phyloP scores from a whole-genome alignment of 2,888 invertebrate species.

The Sinohyriopsis cumingii region DNA sequence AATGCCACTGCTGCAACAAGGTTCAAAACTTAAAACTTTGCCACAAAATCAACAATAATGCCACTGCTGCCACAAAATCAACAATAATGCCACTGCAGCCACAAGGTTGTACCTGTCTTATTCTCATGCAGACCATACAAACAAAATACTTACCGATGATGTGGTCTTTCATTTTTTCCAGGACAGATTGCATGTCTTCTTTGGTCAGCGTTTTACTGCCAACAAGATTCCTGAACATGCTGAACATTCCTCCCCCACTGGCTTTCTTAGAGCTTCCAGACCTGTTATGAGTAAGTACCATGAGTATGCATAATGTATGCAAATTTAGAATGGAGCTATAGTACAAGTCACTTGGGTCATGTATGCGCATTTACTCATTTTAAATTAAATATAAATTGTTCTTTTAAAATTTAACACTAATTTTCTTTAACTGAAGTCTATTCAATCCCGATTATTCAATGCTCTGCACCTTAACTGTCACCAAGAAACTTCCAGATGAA shows the following conservation, averaged over 20 bases:
- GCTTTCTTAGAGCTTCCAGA: neutral
- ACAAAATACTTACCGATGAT: slow-evolving; percentile 79
- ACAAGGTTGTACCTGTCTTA: neutral
- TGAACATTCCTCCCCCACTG: slow-evolving; percentile 57
- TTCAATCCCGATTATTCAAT: no score
- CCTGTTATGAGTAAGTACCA: no score
- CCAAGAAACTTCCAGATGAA: no score
- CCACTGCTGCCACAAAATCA: neutral
- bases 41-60: neutral
- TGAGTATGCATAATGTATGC: no score
- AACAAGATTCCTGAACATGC: slow-evolving; percentile 78
- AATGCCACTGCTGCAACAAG: neutral
- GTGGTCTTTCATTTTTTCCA: slow-evolving; percentile 96
- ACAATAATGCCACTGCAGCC: neutral
- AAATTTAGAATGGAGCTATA: no score
- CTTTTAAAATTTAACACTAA: no score
- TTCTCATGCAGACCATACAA: neutral
- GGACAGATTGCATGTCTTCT: slow-evolving; percentile 86
- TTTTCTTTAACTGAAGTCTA: no score
- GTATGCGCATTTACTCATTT: no score
- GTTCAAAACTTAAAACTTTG: no score
- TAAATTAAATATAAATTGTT: no score
- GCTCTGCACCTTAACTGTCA: no score
- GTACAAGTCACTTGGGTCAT: no score
- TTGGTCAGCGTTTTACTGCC: slow-evolving; percentile 84